Evolutionary conservation across 2,888 invertebrate species (phyloP).

Genomic region (Hirtodrosophila trivittata): DNA sequence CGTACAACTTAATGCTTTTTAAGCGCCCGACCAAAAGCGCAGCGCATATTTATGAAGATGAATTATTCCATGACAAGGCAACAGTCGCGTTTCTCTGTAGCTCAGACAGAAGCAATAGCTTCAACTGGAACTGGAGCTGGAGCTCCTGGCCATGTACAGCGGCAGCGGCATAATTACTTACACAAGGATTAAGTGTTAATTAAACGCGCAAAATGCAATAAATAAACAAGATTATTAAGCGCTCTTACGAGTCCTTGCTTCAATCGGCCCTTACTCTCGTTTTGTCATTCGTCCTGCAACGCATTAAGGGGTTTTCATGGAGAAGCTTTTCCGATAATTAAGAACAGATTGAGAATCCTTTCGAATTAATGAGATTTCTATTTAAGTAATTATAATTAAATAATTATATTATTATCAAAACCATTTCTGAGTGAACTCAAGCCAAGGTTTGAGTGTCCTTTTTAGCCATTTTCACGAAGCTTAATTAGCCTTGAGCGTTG

Average conservation of each 20-base stretch:
- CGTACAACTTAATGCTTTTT: slow-evolving; percentile 80
- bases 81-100: slow-evolving; percentile 33
- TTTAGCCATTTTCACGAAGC: too few relatives aligned
- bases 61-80: slow-evolving; percentile 67
- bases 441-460: too few relatives aligned
- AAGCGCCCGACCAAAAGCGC: slow-evolving; percentile 76
- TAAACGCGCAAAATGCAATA: slow-evolving; percentile 86
- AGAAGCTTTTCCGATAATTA: slow-evolving; percentile 3
- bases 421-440: too few relatives aligned
- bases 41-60: slow-evolving; percentile 81
- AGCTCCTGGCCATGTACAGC: slow-evolving; percentile 31
- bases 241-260: slow-evolving; percentile 64
- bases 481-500: too few relatives aligned
- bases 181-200: slow-evolving; percentile 80
- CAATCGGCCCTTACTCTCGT: slow-evolving; percentile 33
- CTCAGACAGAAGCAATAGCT: slow-evolving; percentile 14
- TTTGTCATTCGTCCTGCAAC: slow-evolving; percentile 25
- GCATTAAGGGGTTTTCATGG: slow-evolving; percentile 1
- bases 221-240: slow-evolving; percentile 82
- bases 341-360: too few relatives aligned
- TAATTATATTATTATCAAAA: too few relatives aligned
- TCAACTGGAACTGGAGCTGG: slow-evolving; percentile 1
- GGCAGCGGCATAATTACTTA: slow-evolving; percentile 72
- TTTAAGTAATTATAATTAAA: too few relatives aligned
- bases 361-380: too few relatives aligned